A percentile compares a stretch with the other conserved stretches of the same genome.
Conservation (phyloP, 1,140 invertebrate genomes). For the Calosoma granatense region DNA sequence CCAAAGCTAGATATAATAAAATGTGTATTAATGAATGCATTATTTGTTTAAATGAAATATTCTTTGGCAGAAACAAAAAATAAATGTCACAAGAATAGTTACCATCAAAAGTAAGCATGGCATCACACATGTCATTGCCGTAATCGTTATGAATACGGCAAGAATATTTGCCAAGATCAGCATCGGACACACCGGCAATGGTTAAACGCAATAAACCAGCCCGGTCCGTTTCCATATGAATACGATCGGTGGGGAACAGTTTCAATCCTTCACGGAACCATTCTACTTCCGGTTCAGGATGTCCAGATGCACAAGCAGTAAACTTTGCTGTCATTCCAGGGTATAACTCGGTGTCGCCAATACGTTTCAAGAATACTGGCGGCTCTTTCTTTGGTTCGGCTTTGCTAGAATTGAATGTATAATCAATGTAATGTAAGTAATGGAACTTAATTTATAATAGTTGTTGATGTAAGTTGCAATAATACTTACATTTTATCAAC, state of each 20-base stretch:
- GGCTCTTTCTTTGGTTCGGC: conserved; percentile 66
- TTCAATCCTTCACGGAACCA: conserved; percentile 75
- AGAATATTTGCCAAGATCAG: conserved; percentile 74
- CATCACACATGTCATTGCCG: conserved; percentile 73
- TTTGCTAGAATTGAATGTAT: conserved; percentile 39
- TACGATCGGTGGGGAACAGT: conserved; percentile 67
- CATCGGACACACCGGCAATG: conserved; percentile 58
- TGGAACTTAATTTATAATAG: not conserved
- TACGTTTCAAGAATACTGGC: conserved; percentile 78
- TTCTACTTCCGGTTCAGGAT: conserved; percentile 74
- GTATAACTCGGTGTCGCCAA: conserved; percentile 79
- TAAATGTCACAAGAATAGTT: too few relatives aligned
- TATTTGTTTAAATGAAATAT: conserved; percentile 16
- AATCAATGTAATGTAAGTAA: conserved; percentile 12
- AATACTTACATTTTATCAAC: conserved; percentile 70
- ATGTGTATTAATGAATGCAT: conserved; percentile 16
- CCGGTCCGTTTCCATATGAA: conserved; percentile 70
- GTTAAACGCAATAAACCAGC: conserved; percentile 70
- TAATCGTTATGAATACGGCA: conserved; percentile 73
- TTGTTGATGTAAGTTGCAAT: conserved; percentile 9
- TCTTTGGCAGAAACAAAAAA: conserved; percentile 10
- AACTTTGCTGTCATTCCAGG: conserved; percentile 84
- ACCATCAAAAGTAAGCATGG: conserved; percentile 75
- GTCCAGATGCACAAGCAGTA: conserved; percentile 76
- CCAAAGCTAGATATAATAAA: conserved; percentile 44